Evolutionary conservation across 2,113 vertebrate species (phyloP).

Genomic region (Monarcha castaneiventris): DNA sequence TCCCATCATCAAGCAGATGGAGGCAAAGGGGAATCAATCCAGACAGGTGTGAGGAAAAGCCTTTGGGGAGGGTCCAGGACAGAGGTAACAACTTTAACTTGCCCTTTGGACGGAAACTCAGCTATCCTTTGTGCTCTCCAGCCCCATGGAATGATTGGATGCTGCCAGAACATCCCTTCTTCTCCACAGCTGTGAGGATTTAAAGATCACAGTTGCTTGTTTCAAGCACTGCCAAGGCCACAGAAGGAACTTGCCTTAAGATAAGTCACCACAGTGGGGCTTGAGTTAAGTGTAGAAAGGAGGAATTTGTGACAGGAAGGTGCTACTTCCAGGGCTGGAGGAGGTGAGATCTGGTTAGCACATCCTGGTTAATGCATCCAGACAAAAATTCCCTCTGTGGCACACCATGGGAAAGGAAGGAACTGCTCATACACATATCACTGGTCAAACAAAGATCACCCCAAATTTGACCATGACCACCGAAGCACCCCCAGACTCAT

Average conservation of each 20-base stretch:
- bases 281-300: background rate
- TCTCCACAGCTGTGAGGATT: background rate
- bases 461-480: background rate
- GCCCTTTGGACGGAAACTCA: background rate
- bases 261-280: background rate
- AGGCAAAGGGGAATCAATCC: background rate
- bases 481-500: accelerated
- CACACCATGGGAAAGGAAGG: background rate
- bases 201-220: background rate
- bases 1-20: background rate
- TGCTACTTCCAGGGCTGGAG: background rate
- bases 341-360: background rate
- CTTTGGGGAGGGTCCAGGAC: background rate
- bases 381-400: accelerated
- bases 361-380: background rate
- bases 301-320: background rate
- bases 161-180: background rate
- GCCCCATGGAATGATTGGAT: background rate
- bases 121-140: background rate
- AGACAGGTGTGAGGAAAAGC: background rate
- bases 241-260: background rate
- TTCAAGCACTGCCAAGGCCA: background rate
- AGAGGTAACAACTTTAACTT: background rate
- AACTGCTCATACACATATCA: background rate
- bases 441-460: background rate